These are phyloP conservation scores for Thunnus thynnus DNA, from an alignment of 2,113 vertebrate genomes.

Conservation along the genomic window DNA sequence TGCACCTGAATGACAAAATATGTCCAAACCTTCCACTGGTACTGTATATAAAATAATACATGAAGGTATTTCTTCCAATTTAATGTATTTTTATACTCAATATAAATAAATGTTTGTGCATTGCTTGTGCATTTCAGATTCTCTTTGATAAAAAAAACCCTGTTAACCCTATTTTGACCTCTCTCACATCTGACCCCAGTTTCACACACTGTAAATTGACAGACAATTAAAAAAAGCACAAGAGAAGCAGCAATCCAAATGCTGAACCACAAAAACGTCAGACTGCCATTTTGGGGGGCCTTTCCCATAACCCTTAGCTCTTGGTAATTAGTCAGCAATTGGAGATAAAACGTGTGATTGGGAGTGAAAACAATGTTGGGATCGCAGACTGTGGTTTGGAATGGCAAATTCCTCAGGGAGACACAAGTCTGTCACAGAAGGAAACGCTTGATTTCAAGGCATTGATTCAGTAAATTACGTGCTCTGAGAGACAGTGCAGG, in stretches of 20 bases:
- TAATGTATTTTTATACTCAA: background rate
- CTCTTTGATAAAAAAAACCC: background rate
- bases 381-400: slow-evolving; percentile 85
- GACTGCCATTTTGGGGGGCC: slow-evolving; percentile 80
- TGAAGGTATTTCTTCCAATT: background rate
- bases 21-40: too few relatives aligned
- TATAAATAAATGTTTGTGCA: background rate
- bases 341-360: slow-evolving; percentile 83
- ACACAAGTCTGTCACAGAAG: slow-evolving; percentile 83
- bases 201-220: slow-evolving; percentile 76
- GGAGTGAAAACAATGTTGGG: slow-evolving; percentile 77
- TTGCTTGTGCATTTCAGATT: background rate
- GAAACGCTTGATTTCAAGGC: slow-evolving; percentile 84
- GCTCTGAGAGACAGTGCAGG: slow-evolving; percentile 74
- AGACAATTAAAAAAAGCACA: slow-evolving; percentile 70
- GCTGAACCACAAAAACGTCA: slow-evolving; percentile 79
- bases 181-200: slow-evolving; percentile 72
- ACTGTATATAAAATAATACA: background rate
- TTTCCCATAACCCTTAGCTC: slow-evolving; percentile 77
- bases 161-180: slow-evolving; percentile 71
- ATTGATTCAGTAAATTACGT: slow-evolving; percentile 83
- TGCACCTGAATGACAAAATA: too few relatives aligned
- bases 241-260: slow-evolving; percentile 75
- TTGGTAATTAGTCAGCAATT: slow-evolving; percentile 85
- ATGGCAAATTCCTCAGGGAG: slow-evolving; percentile 82